Evolutionary conservation across 2,888 invertebrate species (phyloP), one percentile per base, ranked within the genome.

Genomic region (Melipona bicolor): DNA sequence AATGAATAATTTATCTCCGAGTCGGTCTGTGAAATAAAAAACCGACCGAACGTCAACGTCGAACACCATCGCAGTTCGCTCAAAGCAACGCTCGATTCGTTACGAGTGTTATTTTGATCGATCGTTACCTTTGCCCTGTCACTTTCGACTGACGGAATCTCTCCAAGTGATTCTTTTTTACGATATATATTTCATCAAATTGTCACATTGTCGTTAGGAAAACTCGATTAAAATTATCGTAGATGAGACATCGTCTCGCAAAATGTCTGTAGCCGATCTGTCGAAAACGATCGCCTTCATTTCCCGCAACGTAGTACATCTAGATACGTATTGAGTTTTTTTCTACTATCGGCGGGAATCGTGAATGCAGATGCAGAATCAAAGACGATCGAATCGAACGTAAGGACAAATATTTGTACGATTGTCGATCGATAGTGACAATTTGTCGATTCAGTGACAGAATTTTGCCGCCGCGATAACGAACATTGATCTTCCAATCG

Each of bases 1-100:
- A 52, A 71, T 81, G 76, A 81, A 81, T 83, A 62, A 81, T 81
- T 72, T 72, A 75, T 81, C 36, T 49, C 24, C 32, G 50, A 61
- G 65, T 24, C 21, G 27, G 11, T 17, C 24, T 3, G 2, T 2
- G 27, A 32, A 36, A 36, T 27, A 36, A 59, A 49, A 59, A 59
- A 32, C 62, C 67, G 9, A 0, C 36, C 19, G 43, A 17, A 27
- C 27, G 27, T 27, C 27, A 27, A 27, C 27, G 27, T 36, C 15
- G 43, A 17, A 24, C 27, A 24, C 1, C 27, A 50, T 69, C 56
- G 56, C 49, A 50, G 62, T 56, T 65, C 69, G n/a, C 9, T 62
- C 13, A 50, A 67, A 36, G 65, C 73, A 32, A 59, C 36, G 17
- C 2, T 21, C 27, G n/a, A 21, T 50, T 24, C 43, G n/a, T 64